These are phyloP conservation scores for Phalanger gymnotis DNA, from an alignment of 2,797 vertebrate genomes.

Conservation along the genomic window DNA sequence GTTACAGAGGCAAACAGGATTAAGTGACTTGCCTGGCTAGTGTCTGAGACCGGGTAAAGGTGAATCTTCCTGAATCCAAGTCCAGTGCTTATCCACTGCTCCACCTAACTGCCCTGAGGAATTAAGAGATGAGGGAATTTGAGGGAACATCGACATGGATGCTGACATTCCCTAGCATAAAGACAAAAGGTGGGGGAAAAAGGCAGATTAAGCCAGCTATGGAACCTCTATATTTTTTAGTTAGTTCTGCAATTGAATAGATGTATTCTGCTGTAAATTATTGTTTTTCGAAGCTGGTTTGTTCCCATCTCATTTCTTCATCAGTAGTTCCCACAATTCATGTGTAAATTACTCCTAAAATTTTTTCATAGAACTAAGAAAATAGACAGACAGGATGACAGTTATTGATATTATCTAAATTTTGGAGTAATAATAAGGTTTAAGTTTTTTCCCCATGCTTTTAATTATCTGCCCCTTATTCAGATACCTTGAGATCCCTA, in stretches of 20 bases:
- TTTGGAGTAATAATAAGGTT: not conserved
- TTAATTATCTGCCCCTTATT: not conserved
- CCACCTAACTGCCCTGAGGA: not conserved
- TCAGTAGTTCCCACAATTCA: not conserved
- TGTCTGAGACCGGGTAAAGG: not conserved
- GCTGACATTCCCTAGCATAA: not conserved
- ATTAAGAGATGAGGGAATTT: not conserved
- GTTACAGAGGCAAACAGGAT: not conserved
- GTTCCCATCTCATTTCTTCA: not conserved
- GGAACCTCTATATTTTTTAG: not conserved
- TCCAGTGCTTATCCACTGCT: not conserved
- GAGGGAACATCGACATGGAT: not conserved
- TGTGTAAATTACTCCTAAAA: not conserved
- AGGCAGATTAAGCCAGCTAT: not conserved
- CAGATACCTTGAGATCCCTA: not conserved
- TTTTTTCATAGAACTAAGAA: not conserved
- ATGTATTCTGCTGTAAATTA: not conserved
- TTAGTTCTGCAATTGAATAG: not conserved
- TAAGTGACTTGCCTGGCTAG: constrained; percentile 4
- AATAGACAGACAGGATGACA: not conserved
- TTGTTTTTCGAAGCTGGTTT: not conserved
- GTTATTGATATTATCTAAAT: not conserved
- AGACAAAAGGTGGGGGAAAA: not conserved
- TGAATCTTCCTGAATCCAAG: not conserved
- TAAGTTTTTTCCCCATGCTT: not conserved